Evolutionary conservation across 37 sponge, comb jelly and placozoan species (phyloP).

Genomic region (Mnemiopsis leidyi): DNA sequence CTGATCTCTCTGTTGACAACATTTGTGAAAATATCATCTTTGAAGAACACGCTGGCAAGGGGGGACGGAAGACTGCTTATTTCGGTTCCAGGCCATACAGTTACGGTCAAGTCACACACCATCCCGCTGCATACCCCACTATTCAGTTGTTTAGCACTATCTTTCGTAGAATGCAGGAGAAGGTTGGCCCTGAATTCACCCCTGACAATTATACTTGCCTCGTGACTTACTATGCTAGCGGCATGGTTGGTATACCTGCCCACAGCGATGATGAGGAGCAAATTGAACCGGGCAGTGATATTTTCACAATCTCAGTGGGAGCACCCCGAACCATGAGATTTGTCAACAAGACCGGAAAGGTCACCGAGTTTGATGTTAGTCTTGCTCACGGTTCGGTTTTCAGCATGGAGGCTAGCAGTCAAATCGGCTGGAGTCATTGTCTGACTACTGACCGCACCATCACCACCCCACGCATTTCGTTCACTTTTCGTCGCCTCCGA

Average conservation of each 20-base stretch:
- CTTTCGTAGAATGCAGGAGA: too few species aligned
- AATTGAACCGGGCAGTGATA: neutral
- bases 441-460: neutral
- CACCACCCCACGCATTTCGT: neutral
- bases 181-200: neutral
- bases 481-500: neutral
- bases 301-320: neutral
- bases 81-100: neutral
- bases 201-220: neutral
- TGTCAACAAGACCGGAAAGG: neutral
- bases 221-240: neutral
- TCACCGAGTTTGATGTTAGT: neutral
- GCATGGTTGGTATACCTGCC: neutral
- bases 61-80: neutral
- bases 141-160: neutral
- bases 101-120: neutral
- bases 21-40: too few species aligned
- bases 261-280: neutral
- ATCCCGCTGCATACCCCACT: neutral
- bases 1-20: too few species aligned
- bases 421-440: neutral
- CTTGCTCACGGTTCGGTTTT: neutral
- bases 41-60: too few species aligned
- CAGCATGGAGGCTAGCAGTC: neutral
- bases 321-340: neutral